These are phyloP conservation scores for Drosophila baimaii DNA, from an alignment of 1,140 invertebrate species.

Conservation along the genomic window DNA sequence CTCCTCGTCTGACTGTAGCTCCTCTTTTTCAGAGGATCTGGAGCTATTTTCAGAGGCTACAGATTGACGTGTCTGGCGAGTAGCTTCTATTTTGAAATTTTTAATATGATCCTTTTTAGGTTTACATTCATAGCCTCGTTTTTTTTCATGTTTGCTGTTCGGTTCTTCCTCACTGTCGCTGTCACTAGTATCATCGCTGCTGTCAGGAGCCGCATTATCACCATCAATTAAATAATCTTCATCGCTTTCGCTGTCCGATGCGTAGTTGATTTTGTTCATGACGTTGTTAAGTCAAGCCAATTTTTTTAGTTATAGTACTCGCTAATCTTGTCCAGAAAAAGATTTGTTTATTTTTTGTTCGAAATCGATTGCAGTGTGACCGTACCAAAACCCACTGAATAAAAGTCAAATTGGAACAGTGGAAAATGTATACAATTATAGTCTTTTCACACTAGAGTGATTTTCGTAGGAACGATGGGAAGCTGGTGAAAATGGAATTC, in stretches of 20 bases:
- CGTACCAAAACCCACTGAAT: not conserved
- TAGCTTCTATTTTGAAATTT: not conserved
- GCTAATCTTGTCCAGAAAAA: no score
- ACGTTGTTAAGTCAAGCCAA: not conserved
- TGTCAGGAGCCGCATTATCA: conserved; percentile 72
- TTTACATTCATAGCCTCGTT: conserved; percentile 2
- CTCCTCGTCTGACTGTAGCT: conserved; percentile 85
- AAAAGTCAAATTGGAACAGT: no score
- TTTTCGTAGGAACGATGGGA: no score
- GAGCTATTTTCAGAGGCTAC: conserved; percentile 6
- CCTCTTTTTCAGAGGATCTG: conserved; percentile 51
- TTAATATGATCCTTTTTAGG: conserved; percentile 3
- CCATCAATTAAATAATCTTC: conserved; percentile 85
- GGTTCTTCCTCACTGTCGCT: conserved; percentile 55
- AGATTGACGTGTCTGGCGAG: conserved; percentile 52
- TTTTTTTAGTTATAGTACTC: not conserved
- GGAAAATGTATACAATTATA: no score
- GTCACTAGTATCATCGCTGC: conserved; percentile 63
- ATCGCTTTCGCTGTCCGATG: conserved; percentile 84
- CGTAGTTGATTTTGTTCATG: conserved; percentile 64
- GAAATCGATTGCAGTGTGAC: not conserved
- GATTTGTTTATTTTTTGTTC: no score
- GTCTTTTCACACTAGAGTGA: no score
- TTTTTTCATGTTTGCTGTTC: conserved; percentile 28
- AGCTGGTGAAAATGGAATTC: no score